Base-by-base conservation (phyloP, 2,797 vertebrate species). In the Eupleurogrammus muticus region DNA sequence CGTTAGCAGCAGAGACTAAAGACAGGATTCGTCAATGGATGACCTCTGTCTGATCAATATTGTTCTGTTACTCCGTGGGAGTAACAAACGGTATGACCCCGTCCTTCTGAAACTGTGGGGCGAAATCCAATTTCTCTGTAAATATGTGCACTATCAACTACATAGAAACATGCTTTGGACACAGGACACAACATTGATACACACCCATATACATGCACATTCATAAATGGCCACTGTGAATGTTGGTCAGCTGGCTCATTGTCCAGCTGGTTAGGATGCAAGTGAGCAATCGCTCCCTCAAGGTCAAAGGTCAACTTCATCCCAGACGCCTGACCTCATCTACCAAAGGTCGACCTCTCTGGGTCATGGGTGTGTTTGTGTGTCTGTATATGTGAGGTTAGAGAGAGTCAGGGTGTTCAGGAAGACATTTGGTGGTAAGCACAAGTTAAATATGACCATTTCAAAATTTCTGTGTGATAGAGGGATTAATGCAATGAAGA, bases 251-350 rank as follows among this genome's bases (percentile, higher is more conserved):
- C 44, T 42, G 40, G 63, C 77, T 91, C 80, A 70, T 82, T 84
- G 90, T 90, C 89, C 91, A 91, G 85, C 89, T 92, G 90, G 81
- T 92, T 90, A 84, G 87, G 86, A 92, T 89, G 87, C 80, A 65
- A 82, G 87, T 77, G 17, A 81, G 80, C 64, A 51, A 87, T 83
- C 72, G 64, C 75, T 84, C 77, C 84, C 79, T 75, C n/a, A 5
- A 50, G 92, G 90, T 93, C 89, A 87, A 77, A 89, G 92, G 90
- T 92, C 92, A 90, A 68, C 79, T 90, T 86, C 85, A 92, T 93
- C 89, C 92, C 89, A 93, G 91, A 93, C 87, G 73, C 81, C 84
- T 92, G 91, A 93, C 93, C 92, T 86, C 84, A 89, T 90, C 90
- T 76, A 77, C 65, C 80, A 75, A 81, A 85, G 70, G 68, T 70